Evolutionary conservation across 53 echinoderm and acorn worm genomes (phyloP).

Genomic region (Luidia sarsii): DNA sequence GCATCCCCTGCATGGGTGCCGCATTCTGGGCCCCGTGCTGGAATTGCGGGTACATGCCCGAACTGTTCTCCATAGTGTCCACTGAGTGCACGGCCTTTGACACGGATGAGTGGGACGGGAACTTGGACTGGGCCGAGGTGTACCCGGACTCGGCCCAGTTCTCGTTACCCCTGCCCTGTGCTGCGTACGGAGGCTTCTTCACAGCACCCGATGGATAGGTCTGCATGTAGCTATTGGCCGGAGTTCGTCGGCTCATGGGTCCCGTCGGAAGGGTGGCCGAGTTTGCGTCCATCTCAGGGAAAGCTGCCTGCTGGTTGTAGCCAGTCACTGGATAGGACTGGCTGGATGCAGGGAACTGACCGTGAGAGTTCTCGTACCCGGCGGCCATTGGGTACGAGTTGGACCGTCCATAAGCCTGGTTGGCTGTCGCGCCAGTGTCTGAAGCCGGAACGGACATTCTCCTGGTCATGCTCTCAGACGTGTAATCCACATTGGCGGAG

Average conservation of each 20-base stretch:
- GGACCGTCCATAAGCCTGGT: conserved; percentile 40
- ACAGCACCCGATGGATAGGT: conserved; percentile 30
- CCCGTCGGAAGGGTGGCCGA: conserved; percentile 18
- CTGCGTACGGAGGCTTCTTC: conserved; percentile 25
- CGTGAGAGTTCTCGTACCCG: conserved; percentile 28
- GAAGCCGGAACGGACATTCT: conserved; percentile 46
- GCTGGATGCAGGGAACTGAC: conserved; percentile 31
- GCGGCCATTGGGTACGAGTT: conserved; percentile 45
- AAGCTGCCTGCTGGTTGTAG: conserved; percentile 33
- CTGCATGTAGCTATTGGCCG: conserved; percentile 27
- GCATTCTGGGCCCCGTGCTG: conserved; percentile 41
- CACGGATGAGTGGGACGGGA: conserved; percentile 42
- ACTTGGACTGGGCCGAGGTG: conserved; percentile 31
- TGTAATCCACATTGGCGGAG: conserved; percentile 22
- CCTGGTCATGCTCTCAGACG: conserved; percentile 30
- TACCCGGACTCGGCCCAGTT: conserved; percentile 43
- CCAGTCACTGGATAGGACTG: conserved; percentile 36
- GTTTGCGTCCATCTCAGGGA: conserved; percentile 21
- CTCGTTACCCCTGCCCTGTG: conserved; percentile 11
- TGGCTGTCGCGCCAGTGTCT: conserved; percentile 25
- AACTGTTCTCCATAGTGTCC: conserved; percentile 14
- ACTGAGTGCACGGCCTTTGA: conserved; percentile 25
- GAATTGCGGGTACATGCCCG: conserved; percentile 45
- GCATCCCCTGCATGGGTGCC: conserved; percentile 42
- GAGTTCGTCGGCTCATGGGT: conserved; percentile 26